These are phyloP conservation scores for Xestoiulus laeticollis DNA, from an alignment of 2,888 invertebrate genomes.

Conservation along the genomic window DNA sequence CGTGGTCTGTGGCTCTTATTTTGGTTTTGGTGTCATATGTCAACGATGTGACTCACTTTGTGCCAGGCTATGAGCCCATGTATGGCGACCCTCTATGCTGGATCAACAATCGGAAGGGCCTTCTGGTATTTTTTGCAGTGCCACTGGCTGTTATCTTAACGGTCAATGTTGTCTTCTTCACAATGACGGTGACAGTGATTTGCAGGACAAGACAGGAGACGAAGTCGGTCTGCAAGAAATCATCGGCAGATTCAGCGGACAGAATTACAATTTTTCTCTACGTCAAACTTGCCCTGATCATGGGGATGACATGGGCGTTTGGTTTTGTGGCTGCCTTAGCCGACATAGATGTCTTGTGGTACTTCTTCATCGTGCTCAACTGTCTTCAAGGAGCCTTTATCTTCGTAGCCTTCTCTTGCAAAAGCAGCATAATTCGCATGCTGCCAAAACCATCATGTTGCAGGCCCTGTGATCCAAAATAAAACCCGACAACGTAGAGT, in stretches of 20 bases:
- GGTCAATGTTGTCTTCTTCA: conserved; percentile 63
- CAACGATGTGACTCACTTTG: conserved; percentile 56
- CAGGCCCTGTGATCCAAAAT: too few species aligned
- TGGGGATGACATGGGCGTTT: conserved; percentile 67
- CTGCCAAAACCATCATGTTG: too few species aligned
- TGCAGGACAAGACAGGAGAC: conserved; percentile 55
- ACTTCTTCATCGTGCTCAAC: conserved; percentile 66
- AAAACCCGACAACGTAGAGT: too few species aligned
- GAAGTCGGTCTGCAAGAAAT: background rate
- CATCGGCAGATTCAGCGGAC: conserved; percentile 54
- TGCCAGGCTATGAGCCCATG: conserved; percentile 55
- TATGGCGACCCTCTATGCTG: conserved; percentile 62
- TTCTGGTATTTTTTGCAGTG: conserved; percentile 64
- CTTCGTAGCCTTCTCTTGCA: conserved; percentile 65
- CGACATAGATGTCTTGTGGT: conserved; percentile 63
- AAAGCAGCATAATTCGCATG: background rate
- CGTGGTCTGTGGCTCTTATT: conserved; percentile 63
- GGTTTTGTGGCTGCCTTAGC: conserved; percentile 64
- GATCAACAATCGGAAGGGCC: conserved; percentile 62
- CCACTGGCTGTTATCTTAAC: conserved; percentile 63
- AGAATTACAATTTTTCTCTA: conserved; percentile 61
- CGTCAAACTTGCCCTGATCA: conserved; percentile 64
- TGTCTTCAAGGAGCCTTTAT: conserved; percentile 67
- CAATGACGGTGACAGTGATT: conserved; percentile 62
- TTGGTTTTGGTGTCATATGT: conserved; percentile 60